phyloP scores from a whole-genome alignment of 2,797 vertebrate genomes.

The Enteromius unitaeniatus region DNA sequence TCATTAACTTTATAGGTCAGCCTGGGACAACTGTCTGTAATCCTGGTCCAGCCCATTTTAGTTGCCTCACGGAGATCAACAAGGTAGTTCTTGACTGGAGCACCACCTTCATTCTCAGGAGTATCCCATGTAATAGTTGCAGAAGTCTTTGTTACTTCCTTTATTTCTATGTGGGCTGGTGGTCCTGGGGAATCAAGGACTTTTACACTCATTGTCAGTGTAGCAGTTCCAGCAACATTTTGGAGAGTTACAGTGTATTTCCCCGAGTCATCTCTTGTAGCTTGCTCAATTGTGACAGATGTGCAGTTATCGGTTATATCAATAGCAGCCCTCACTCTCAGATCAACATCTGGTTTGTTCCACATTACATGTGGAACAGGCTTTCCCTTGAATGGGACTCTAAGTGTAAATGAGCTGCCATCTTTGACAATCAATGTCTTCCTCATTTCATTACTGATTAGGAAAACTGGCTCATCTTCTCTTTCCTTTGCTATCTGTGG shows the following conservation, averaged over 20 bases:
- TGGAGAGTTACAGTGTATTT: constrained; percentile 93
- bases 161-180: constrained; percentile 82
- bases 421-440: constrained; percentile 94
- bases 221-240: constrained; percentile 86
- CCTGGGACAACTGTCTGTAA: constrained; percentile 89
- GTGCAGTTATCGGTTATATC: constrained; percentile 85
- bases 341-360: constrained; percentile 92
- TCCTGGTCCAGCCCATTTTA: constrained; percentile 92
- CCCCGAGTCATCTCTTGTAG: constrained; percentile 93
- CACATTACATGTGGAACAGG: constrained; percentile 90
- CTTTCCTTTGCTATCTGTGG: constrained; percentile 89
- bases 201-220: constrained; percentile 89
- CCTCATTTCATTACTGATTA: constrained; percentile 91
- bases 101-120: constrained; percentile 96
- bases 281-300: constrained; percentile 90
- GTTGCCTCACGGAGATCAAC: constrained; percentile 96
- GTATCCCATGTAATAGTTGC: constrained; percentile 92
- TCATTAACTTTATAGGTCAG: constrained; percentile 89
- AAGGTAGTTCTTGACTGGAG: constrained; percentile 90
- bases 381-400: constrained; percentile 91
- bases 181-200: constrained; percentile 97
- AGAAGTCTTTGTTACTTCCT: constrained; percentile 91
- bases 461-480: constrained; percentile 94
- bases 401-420: constrained; percentile 90
- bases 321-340: constrained; percentile 88